These are phyloP conservation scores for Rhinichthys klamathensis DNA, from an alignment of 2,113 vertebrate genomes.

Conservation along the genomic window DNA sequence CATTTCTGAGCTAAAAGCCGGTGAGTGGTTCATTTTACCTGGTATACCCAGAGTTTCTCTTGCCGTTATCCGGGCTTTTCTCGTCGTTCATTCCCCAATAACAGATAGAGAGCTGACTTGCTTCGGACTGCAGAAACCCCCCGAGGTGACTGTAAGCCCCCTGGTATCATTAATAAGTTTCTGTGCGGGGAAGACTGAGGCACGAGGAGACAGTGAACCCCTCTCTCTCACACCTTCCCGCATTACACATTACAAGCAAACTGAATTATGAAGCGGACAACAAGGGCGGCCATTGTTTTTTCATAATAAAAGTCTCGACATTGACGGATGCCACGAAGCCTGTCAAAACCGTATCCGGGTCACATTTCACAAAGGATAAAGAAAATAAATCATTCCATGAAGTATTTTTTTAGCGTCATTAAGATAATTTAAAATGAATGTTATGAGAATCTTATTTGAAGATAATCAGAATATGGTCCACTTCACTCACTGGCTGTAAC, in stretches of 20 bases:
- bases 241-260: constrained; percentile 8
- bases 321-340: neutral
- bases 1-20: neutral
- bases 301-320: constrained; percentile 46
- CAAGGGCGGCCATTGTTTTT: neutral
- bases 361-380: neutral
- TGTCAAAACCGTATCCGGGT: neutral
- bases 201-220: constrained; percentile 56
- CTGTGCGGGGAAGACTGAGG: constrained; percentile 52
- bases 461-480: neutral
- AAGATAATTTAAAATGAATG: neutral
- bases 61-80: constrained; percentile 79
- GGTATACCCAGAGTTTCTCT: constrained; percentile 82
- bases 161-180: constrained; percentile 69
- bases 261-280: constrained; percentile 4
- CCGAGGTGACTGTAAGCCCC: constrained; percentile 59
- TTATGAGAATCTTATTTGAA: neutral
- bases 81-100: constrained; percentile 84
- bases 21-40: constrained; percentile 64
- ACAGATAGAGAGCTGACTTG: constrained; percentile 68
- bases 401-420: too few species aligned
- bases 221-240: constrained; percentile 36
- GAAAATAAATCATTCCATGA: neutral
- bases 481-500: too few species aligned
- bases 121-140: constrained; percentile 72